Evolutionary conservation across 2,888 invertebrate species (phyloP), one percentile per base, ranked within the genome.

Genomic region (Troides aeacus): DNA sequence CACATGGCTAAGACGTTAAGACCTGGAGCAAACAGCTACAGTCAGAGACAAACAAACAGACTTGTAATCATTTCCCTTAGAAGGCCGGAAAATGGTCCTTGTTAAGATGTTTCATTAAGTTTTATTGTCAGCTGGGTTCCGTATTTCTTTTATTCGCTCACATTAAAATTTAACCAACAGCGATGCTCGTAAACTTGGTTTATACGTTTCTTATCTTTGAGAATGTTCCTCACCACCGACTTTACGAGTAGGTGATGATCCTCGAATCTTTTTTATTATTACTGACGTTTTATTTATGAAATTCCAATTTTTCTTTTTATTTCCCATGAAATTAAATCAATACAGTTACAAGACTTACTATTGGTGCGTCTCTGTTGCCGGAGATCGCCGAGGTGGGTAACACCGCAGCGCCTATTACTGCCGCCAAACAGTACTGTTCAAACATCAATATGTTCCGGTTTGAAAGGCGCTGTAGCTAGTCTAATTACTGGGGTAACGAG

Each of bases 171-270:
- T 62, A 56, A 67, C 62, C 61, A 67, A 53, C 62, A 57, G 66
- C 39, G 61, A 21, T 21, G 62, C 66, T 67, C 66, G 66, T 67
- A 67, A 67, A 67, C 61, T 21, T 23, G 61, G 39, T 67, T 67
- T 67, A 62, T 67, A 62, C 67, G 67, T 62, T 56, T 42, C 67
- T 67, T 67, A 67, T 67, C 67, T 62, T 39, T 36, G 42, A 21
- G 53, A 53, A 67, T 62, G 62, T 62, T 67, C 53, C 42, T 39
- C 17, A 15, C 39, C 61, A 67, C 66, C 59, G 59, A 36, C 59
- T 66, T 66, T 60, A 66, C 30, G 66, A 66, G 59, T 50, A 46
- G 60, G 50, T 50, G 50, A 66, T 66, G 42, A 65, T 59, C 46
- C 46, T 5, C 23, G 39, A 42, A 24, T 50, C 18, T 23, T 10